phyloP scores from a whole-genome alignment of 2,797 vertebrate genomes.

The Setipinna tenuifilis region DNA sequence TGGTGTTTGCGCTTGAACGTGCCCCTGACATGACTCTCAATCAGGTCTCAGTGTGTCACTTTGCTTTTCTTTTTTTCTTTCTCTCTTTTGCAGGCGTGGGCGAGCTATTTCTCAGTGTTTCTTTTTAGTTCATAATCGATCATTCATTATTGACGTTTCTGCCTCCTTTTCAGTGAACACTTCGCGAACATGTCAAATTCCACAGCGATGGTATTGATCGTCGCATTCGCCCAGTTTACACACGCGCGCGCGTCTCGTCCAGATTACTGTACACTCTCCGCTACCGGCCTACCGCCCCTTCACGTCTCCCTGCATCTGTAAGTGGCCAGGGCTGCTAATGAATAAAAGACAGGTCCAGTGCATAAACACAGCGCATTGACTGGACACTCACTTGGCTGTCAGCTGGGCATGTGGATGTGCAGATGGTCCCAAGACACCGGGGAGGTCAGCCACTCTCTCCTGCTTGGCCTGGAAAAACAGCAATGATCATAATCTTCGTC shows the following conservation, averaged over 20 bases:
- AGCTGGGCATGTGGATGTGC: background rate
- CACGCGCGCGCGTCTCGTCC: background rate
- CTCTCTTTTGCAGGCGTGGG: background rate
- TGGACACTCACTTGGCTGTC: slow-evolving; percentile 8
- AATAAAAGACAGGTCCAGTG: background rate
- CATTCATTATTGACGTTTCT: background rate
- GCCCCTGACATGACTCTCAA: slow-evolving; percentile 11
- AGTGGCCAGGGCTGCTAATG: background rate
- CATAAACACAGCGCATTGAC: background rate
- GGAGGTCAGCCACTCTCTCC: background rate
- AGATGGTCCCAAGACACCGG: background rate
- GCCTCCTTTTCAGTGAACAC: background rate
- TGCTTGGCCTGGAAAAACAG: background rate
- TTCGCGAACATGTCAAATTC: slow-evolving; percentile 7
- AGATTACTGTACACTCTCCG: background rate
- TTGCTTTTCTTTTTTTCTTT: background rate
- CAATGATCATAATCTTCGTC: background rate
- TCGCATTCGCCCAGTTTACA: background rate
- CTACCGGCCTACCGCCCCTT: too few species aligned
- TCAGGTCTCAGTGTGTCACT: background rate
- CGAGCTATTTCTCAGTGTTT: background rate
- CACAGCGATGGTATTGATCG: background rate
- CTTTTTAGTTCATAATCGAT: background rate
- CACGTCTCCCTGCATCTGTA: background rate
- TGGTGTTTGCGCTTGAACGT: slow-evolving; percentile 14